Evolutionary conservation across 2,888 invertebrate genomes (phyloP), one percentile per base, ranked within the genome.

Genomic region (Drosophila phalerata): DNA sequence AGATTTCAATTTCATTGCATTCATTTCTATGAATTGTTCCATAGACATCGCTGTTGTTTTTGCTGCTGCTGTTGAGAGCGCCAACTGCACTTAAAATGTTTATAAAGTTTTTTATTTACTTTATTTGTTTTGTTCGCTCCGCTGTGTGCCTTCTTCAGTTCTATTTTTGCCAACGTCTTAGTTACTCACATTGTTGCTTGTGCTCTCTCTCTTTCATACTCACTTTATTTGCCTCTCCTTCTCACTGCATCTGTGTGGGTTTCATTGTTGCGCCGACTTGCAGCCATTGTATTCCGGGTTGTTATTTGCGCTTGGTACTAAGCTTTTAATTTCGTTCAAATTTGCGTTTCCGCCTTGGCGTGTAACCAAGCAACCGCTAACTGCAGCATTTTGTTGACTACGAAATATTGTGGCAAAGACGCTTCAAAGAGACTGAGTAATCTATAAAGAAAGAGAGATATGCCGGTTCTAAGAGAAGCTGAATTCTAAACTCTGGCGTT

Each of bases 31-130:
- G 58, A 67, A 55, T 66, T 17, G 10, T 62, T 45, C 65, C 64
- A 58, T 63, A 65, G 69, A 56, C 45, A 42, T 17, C 37, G 30
- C 30, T 15, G 32, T 38, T 63, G 25, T 40, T 43, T 17, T 58
- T 40, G 32, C 38, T 58, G 56, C 19, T 38, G 34, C 17, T 52
- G 62, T 69, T 69, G 57, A 64, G 42, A 49, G 69, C 19, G 30
- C 37, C 77, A 74, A 69, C 79, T 87, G 82, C 87, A 81, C 85
- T 84, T 85, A 75, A 85, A 85, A 79, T 87, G 84, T 79, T 84
- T 78, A 76, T 69, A 81, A 87, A 87, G 58, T 22, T 82, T 75
- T 64, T 58, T 71, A 69, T 68, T 77, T 73, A 47, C 69, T 72
- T 76, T 72, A 70, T 79, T 86, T 79, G 74, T 58, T 77, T 72